These are phyloP conservation scores for Lycophotia porphyrea DNA, from an alignment of 2,888 invertebrate species.

Conservation along the genomic window DNA sequence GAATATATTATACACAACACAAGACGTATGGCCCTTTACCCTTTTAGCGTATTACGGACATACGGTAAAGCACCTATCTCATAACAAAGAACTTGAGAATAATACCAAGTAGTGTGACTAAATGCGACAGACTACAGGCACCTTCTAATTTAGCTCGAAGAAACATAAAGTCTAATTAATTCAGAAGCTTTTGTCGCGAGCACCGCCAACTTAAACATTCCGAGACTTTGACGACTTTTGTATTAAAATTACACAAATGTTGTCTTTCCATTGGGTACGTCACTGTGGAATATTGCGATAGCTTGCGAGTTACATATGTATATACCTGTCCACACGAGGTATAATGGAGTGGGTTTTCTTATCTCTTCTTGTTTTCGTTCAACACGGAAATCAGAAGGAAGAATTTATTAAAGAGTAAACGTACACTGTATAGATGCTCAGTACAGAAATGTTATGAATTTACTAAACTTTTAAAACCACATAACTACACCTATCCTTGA, in stretches of 20 bases:
- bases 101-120: conserved; percentile 28
- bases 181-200: conserved; percentile 57
- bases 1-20: conserved; percentile 46
- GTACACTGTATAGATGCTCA: not conserved
- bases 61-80: conserved; percentile 11
- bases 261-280: conserved; percentile 55
- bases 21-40: conserved; percentile 40
- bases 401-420: not conserved
- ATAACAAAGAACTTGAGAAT: conserved; percentile 40
- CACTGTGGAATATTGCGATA: conserved; percentile 27
- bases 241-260: conserved; percentile 65
- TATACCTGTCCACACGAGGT: conserved; percentile 36
- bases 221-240: conserved; percentile 50
- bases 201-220: conserved; percentile 54
- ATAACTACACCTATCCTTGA: conserved; percentile 9
- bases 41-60: conserved; percentile 43
- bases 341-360: conserved; percentile 26
- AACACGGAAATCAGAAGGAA: conserved; percentile 6
- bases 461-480: not conserved
- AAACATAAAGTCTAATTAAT: conserved; percentile 65
- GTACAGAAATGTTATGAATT: not conserved
- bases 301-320: conserved; percentile 10
- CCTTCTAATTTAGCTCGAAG: conserved; percentile 52
- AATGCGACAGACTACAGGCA: conserved; percentile 28
- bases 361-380: conserved; percentile 18